A percentile compares a stretch with the other conserved stretches of the same genome.
phyloP scores from a whole-genome alignment of 2,888 invertebrate genomes.

The Priocnemis perturbator region DNA sequence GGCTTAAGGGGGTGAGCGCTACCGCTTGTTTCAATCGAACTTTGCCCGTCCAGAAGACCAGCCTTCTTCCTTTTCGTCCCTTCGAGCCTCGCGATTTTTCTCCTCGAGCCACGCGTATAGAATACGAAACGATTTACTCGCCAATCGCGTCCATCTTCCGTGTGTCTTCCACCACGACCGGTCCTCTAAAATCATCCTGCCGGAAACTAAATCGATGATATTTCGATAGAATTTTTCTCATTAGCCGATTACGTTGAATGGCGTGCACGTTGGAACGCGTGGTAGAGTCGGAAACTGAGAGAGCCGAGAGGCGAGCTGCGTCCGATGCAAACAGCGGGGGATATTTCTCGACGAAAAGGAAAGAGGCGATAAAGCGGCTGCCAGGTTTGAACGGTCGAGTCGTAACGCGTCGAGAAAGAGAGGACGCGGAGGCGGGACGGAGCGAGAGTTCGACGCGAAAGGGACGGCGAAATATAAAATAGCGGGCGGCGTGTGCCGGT shows the following conservation, averaged over 20 bases:
- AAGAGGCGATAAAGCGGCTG: constrained; percentile 42
- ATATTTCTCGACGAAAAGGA: constrained; percentile 21
- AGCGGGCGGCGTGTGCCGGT: constrained; percentile 62
- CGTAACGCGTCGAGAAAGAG: constrained; percentile 17
- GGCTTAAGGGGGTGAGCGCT: constrained; percentile 29
- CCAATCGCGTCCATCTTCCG: no score
- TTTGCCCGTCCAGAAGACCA: not conserved
- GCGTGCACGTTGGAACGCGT: not conserved
- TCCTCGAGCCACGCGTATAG: no score
- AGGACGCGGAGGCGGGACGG: constrained; percentile 10
- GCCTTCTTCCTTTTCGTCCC: no score
- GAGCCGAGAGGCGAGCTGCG: not conserved
- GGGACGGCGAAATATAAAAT: constrained; percentile 61
- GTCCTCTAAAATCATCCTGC: no score
- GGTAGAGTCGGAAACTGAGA: no score
- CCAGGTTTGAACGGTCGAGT: constrained; percentile 40
- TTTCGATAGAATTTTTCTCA: no score
- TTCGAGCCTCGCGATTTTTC: no score
- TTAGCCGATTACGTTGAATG: not conserved
- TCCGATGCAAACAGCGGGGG: constrained; percentile 3
- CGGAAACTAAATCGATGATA: no score
- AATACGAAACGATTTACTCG: no score
- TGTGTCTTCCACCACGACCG: no score
- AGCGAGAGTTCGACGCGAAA: constrained; percentile 28
- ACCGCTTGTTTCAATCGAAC: constrained; percentile 34